Evolutionary conservation across 2,113 vertebrate species (phyloP).

Genomic region (Cyphomyrus plagiostoma): DNA sequence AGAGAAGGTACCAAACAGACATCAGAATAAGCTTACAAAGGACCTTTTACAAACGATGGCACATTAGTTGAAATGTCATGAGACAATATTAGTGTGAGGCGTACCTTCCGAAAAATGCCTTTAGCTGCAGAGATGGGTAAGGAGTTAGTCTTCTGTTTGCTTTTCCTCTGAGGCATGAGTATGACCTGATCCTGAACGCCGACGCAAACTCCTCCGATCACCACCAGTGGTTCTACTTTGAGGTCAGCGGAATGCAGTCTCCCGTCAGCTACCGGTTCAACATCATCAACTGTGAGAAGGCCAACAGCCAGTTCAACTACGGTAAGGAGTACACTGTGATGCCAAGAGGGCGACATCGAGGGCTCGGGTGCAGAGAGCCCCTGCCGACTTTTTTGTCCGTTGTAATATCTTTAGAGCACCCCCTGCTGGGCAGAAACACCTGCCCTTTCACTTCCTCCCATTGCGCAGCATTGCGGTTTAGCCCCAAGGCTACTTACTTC

Average conservation of each 20-base stretch:
- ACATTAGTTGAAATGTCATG: background rate
- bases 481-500: background rate
- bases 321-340: slow-evolving; percentile 56
- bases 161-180: slow-evolving; percentile 69
- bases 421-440: background rate
- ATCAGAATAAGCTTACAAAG: background rate
- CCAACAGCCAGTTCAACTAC: slow-evolving; percentile 92
- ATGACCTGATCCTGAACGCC: slow-evolving; percentile 79
- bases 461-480: background rate
- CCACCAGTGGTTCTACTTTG: slow-evolving; percentile 90
- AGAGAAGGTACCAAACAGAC: background rate
- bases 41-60: background rate
- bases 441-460: background rate
- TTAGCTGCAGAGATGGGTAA: background rate
- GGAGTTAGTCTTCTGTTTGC: background rate
- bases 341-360: background rate
- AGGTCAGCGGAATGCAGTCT: slow-evolving; percentile 70
- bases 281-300: slow-evolving; percentile 90
- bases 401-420: background rate
- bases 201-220: slow-evolving; percentile 74
- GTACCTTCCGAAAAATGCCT: background rate
- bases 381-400: background rate
- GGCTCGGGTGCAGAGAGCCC: background rate
- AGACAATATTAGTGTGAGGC: background rate
- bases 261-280: slow-evolving; percentile 77